Percentiles rank a stretch among this genome's conserved stretches.
Evolutionary conservation across 2,113 vertebrate genomes (phyloP).

Genomic region (Pomatorhinus ruficollis): DNA sequence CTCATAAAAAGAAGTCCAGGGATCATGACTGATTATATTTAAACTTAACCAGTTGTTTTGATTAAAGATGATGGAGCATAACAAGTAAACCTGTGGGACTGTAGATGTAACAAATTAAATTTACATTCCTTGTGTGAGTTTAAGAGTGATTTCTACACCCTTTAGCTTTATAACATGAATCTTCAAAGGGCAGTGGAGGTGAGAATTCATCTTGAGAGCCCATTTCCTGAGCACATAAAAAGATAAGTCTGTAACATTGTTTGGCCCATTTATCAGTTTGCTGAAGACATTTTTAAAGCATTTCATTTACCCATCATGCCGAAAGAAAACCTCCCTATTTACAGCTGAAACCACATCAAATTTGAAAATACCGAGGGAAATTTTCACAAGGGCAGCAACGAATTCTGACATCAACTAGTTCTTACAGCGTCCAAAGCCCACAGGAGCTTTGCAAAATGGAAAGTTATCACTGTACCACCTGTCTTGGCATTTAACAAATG

Average conservation of each 20-base stretch:
- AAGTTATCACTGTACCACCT: neutral
- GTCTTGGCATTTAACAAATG: neutral
- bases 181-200: neutral
- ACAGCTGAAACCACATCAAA: neutral
- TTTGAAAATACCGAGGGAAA: neutral
- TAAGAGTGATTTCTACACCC: neutral
- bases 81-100: neutral
- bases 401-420: neutral
- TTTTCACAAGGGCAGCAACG: rapidly evolving
- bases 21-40: neutral
- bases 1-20: neutral
- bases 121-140: neutral
- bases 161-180: neutral
- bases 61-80: neutral
- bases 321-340: neutral
- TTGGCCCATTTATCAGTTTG: conserved; percentile 33
- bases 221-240: neutral
- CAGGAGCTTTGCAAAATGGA: neutral
- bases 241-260: neutral
- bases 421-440: neutral
- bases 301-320: neutral
- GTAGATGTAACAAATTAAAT: neutral
- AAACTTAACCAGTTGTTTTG: neutral
- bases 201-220: conserved; percentile 14
- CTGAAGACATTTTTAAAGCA: conserved; percentile 13